phyloP scores from a whole-genome alignment of 2,113 vertebrate species.

The Synchiropus splendidus region DNA sequence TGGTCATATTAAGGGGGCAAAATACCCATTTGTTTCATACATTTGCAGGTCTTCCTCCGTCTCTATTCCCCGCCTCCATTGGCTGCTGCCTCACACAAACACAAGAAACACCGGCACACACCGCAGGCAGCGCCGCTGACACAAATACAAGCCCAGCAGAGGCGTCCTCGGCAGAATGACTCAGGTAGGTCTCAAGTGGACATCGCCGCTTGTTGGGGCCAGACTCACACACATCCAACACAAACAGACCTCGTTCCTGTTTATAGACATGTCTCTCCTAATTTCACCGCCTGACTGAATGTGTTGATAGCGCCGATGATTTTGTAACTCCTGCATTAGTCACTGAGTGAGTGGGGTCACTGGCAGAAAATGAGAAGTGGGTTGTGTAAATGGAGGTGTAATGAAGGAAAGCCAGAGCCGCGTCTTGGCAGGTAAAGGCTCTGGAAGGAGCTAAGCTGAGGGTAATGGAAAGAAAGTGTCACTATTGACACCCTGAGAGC shows the following conservation, averaged over 20 bases:
- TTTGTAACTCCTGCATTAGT: conserved; percentile 10
- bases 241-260: conserved; percentile 5
- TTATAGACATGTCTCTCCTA: conserved; percentile 20
- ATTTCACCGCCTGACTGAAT: conserved; percentile 25
- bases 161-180: conserved; percentile 34
- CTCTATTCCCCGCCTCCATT: no score
- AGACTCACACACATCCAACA: background rate
- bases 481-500: conserved; percentile 32
- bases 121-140: conserved; percentile 43
- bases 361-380: conserved; percentile 11
- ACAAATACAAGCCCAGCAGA: conserved; percentile 44
- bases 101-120: no score
- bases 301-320: conserved; percentile 10
- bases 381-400: conserved; percentile 18
- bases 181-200: conserved; percentile 50
- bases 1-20: no score
- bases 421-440: conserved; percentile 24
- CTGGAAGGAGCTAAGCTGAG: conserved; percentile 30
- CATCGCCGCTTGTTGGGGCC: background rate
- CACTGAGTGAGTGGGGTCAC: conserved; percentile 16
- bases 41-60: no score
- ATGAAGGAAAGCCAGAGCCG: conserved; percentile 22
- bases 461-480: conserved; percentile 58
- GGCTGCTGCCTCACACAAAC: no score
- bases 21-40: no score